A percentile compares a stretch with the other conserved stretches of the same genome.
phyloP scores from a whole-genome alignment of 2,797 vertebrate species.

The Acanthurus tractus region DNA sequence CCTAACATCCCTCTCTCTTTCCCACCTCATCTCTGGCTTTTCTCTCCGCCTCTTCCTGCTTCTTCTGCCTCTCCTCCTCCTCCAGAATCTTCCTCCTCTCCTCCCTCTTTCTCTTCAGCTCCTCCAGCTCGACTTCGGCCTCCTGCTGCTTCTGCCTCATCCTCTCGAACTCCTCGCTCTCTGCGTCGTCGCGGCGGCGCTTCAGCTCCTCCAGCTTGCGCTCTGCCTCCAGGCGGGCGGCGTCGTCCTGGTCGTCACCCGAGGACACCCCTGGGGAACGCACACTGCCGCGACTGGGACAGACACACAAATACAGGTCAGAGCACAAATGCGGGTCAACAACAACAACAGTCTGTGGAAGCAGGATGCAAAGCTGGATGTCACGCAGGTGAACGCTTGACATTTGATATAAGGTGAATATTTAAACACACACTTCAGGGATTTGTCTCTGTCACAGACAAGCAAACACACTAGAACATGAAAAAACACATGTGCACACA shows the following conservation, averaged over 20 bases:
- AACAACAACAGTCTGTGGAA: neutral
- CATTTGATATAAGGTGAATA: slow-evolving; percentile 65
- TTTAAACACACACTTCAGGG: slow-evolving; percentile 49
- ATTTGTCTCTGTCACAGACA: slow-evolving; percentile 37
- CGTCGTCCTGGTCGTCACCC: slow-evolving; percentile 74
- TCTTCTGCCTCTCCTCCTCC: slow-evolving; percentile 93
- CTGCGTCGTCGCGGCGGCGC: slow-evolving; percentile 90
- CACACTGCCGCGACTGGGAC: slow-evolving; percentile 83
- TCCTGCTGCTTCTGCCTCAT: slow-evolving; percentile 96
- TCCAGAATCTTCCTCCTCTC: slow-evolving; percentile 94
- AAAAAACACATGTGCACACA: slow-evolving; percentile 6
- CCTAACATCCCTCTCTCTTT: slow-evolving; percentile 70
- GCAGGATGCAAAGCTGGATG: slow-evolving; percentile 1
- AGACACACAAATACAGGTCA: slow-evolving; percentile 25
- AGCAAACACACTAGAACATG: slow-evolving; percentile 30
- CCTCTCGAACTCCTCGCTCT: slow-evolving; percentile 93
- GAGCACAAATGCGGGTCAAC: slow-evolving; percentile 5
- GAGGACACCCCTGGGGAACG: slow-evolving; percentile 75
- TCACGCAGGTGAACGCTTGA: slow-evolving; percentile 42
- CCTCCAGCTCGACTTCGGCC: slow-evolving; percentile 92
- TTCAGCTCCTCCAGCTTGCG: slow-evolving; percentile 93
- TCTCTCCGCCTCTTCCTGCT: slow-evolving; percentile 91
- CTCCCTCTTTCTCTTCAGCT: slow-evolving; percentile 94
- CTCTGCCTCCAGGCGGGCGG: slow-evolving; percentile 89
- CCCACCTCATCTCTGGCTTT: slow-evolving; percentile 92